Conservation (phyloP, 2,888 invertebrate genomes). For the Tipula confusa region DNA sequence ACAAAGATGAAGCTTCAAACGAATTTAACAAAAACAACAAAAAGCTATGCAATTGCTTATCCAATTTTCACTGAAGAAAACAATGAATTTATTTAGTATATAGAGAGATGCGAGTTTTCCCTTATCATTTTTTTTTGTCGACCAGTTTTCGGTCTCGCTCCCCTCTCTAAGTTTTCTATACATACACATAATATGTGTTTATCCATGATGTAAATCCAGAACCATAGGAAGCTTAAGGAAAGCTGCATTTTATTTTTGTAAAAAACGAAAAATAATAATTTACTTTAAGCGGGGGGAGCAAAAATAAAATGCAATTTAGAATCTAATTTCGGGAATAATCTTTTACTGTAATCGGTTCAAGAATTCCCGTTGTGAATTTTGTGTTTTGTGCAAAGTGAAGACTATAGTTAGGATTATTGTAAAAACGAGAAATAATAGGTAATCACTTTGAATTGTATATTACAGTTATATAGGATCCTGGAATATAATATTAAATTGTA, state of each 20-base stretch:
- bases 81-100: background rate
- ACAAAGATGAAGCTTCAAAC: constrained; percentile 7
- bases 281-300: background rate
- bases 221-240: background rate
- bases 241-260: background rate
- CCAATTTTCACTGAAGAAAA: background rate
- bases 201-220: background rate
- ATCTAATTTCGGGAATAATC: background rate
- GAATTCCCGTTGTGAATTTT: background rate
- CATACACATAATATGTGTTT: background rate
- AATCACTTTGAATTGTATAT: too few species aligned
- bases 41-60: background rate
- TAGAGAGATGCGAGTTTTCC: background rate
- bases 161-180: background rate
- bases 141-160: background rate
- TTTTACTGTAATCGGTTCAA: background rate
- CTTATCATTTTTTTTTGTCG: background rate
- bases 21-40: background rate
- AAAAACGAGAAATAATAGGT: too few species aligned
- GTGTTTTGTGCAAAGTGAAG: background rate
- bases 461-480: too few species aligned
- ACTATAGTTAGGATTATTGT: too few species aligned
- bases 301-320: background rate
- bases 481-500: too few species aligned
- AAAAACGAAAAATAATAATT: background rate